A percentile compares a stretch with the other conserved stretches of the same genome.
Conservation (phyloP, 2,888 invertebrate species). For the Tiphia femorata region DNA sequence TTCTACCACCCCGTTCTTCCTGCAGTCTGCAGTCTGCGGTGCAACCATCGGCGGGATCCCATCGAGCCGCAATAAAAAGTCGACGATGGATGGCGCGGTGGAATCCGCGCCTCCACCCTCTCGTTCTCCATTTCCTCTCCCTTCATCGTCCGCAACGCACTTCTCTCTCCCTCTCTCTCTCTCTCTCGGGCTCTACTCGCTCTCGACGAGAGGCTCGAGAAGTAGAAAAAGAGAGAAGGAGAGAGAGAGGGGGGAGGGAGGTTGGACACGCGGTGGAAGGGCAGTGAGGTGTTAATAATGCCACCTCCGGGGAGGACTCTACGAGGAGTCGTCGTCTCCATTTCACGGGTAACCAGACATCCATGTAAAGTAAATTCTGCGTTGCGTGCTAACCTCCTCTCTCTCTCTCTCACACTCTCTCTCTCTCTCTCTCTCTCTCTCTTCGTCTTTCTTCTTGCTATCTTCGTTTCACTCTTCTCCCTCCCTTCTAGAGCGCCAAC, state of each 20-base stretch:
- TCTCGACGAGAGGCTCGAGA: not conserved
- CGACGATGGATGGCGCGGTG: no score
- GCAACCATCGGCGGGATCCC: no score
- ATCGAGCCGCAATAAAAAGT: not conserved
- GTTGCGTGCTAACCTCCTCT: constrained; percentile 7
- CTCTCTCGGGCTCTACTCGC: not conserved
- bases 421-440: not conserved
- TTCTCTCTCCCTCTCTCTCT: not conserved
- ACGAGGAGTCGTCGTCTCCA: constrained; percentile 20
- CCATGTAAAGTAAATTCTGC: constrained; percentile 33
- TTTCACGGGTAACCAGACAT: constrained; percentile 39
- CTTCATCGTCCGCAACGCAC: not conserved
- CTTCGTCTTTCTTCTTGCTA: no score
- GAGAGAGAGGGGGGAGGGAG: constrained; percentile 17
- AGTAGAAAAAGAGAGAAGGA: not conserved
- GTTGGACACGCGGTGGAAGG: constrained; percentile 30
- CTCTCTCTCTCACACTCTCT: constrained; percentile 1
- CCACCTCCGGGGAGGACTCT: constrained; percentile 28
- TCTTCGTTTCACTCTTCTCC: no score
- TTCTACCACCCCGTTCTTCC: no score
- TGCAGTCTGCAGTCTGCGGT: no score
- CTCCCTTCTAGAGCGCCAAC: no score
- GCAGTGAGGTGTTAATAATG: constrained; percentile 38
- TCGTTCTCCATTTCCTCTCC: no score
- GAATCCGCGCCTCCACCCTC: no score